Percentiles rank a stretch among this genome's conserved stretches.
Conservation (phyloP, 2,113 vertebrate genomes). For the Pomatorhinus ruficollis region DNA sequence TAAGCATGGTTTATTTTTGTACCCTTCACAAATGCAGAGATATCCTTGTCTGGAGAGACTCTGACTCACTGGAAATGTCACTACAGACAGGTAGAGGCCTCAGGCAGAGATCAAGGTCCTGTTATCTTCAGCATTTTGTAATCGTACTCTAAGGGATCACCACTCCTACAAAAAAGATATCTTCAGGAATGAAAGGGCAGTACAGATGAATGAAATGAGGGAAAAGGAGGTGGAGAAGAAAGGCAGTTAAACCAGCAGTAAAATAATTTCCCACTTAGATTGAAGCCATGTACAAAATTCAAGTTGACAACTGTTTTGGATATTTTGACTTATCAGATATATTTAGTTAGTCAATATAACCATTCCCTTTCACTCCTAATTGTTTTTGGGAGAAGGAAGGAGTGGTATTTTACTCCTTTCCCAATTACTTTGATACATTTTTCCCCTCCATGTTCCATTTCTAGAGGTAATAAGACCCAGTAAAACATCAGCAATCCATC, state of each 20-base stretch:
- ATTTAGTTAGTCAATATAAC: neutral
- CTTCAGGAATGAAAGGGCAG: neutral
- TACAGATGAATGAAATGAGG: neutral
- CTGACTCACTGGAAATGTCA: neutral
- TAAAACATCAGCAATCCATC: neutral
- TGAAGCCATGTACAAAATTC: neutral
- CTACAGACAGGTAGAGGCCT: neutral
- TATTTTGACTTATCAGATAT: neutral
- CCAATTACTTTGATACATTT: neutral
- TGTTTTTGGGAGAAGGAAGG: neutral
- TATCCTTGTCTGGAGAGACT: neutral
- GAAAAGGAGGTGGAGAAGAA: neutral
- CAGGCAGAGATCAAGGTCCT: conserved; percentile 1
- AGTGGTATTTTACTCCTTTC: neutral
- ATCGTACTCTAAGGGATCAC: neutral
- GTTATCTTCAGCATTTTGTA: neutral
- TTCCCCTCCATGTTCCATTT: accelerated
- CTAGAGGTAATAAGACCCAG: neutral
- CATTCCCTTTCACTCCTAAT: neutral
- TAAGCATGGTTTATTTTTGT: neutral
- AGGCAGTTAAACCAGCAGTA: neutral
- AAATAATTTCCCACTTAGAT: neutral
- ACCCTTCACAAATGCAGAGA: neutral
- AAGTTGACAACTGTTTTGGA: neutral
- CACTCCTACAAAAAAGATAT: neutral